Evolutionary conservation across 2,113 vertebrate genomes (phyloP), one percentile per base, ranked within the genome.

Genomic region (Speoplatyrhinus poulsoni): DNA sequence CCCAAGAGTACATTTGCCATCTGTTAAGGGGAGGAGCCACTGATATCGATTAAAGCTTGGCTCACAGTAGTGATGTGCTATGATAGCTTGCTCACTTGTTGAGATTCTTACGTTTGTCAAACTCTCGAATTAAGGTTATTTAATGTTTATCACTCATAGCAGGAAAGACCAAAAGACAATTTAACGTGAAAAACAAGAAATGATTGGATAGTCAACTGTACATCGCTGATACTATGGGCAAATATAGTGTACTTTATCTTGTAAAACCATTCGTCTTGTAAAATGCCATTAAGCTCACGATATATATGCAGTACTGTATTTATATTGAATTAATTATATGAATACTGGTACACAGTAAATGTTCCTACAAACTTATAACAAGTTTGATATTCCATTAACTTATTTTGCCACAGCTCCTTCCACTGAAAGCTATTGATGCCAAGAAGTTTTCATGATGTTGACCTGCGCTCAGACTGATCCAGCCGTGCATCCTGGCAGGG

Each of bases 401-500:
- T 46, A 73, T 76, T 72, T 65, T 41, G 73, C 15, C 60, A 41
- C 66, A 68, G 26, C 26, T 26, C 26, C 26, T 26, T 26, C 26
- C 26, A 26, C 2, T 26, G 26, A 26, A 26, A 26, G 26, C 58
- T 48, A 9, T 4, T 62, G 56, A 6, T 65, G 69, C 72, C 79
- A 75, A 77, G 53, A 63, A 10, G 59, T 75, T 67, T 55, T 64
- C 58, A 55, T 71, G 60, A 69, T 65, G 69, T 65, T 83, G 83
- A 86, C 77, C 75, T 54, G 60, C 70, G 55, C 76, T 19, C 77
- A 79, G 76, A 54, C 76, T 65, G 67, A 69, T 15, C 56, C 61
- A 70, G 58, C 61, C 49, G 60, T 82, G 67, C 41, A 60, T 48
- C 65, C 61, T 65, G 46, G 66, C 64, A 81, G 77, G 65, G 59